A percentile compares a stretch with the other conserved stretches of the same genome.
phyloP scores from a whole-genome alignment of 2,888 invertebrate species.

The Pyrocoelia pectoralis region DNA sequence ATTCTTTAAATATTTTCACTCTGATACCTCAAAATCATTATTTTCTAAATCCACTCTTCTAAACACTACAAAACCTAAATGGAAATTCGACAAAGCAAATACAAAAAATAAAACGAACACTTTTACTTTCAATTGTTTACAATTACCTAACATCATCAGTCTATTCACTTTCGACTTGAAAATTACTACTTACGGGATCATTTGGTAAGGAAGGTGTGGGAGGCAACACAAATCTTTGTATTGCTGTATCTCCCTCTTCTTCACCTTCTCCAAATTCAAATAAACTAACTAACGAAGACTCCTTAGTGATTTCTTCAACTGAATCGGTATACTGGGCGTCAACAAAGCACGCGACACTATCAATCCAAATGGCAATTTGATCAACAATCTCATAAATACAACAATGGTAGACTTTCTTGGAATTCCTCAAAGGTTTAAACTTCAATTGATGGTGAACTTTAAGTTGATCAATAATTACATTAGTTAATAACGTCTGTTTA shows the following conservation, averaged over 20 bases:
- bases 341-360: conserved; percentile 48
- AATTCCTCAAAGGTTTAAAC: conserved; percentile 45
- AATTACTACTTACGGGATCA: not conserved
- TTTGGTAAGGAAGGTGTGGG: conserved; percentile 9
- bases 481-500: conserved; percentile 50
- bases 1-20: too few species aligned
- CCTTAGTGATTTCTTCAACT: conserved; percentile 41
- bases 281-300: conserved; percentile 26
- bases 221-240: conserved; percentile 8
- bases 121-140: too few species aligned
- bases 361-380: conserved; percentile 54
- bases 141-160: too few species aligned
- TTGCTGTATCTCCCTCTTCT: conserved; percentile 27
- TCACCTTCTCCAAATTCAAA: conserved; percentile 20
- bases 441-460: conserved; percentile 23
- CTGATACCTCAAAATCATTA: too few species aligned
- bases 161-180: too few species aligned
- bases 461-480: conserved; percentile 46
- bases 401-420: conserved; percentile 35
- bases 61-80: too few species aligned
- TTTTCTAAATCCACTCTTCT: too few species aligned
- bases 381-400: conserved; percentile 48
- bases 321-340: conserved; percentile 51
- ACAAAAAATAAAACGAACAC: too few species aligned
- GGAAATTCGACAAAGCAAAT: too few species aligned